phyloP scores from a whole-genome alignment of 2,797 vertebrate genomes.

The Diplodus sargus region DNA sequence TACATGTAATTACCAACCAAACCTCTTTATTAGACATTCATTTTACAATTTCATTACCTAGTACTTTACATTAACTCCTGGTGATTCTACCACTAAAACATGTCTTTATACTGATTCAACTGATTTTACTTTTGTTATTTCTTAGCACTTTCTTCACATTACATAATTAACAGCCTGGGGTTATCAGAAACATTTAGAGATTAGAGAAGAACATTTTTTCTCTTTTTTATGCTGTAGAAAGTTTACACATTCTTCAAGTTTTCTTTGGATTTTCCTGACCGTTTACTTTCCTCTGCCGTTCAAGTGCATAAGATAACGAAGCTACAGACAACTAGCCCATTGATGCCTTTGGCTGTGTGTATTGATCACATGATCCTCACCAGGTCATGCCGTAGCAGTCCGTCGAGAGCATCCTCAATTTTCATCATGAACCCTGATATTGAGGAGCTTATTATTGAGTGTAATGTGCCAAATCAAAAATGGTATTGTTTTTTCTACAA shows the following conservation, averaged over 20 bases:
- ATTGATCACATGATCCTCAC: neutral
- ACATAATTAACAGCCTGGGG: too few species aligned
- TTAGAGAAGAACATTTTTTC: neutral
- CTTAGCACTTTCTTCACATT: too few species aligned
- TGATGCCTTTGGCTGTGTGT: neutral
- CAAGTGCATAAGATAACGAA: neutral
- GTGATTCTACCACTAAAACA: too few species aligned
- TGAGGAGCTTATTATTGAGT: neutral
- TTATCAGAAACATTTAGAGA: too few species aligned
- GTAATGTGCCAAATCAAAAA: conserved; percentile 22
- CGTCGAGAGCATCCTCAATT: neutral
- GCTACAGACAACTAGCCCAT: neutral
- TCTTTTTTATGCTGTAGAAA: neutral
- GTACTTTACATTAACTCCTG: too few species aligned
- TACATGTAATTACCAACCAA: too few species aligned
- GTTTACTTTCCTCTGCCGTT: neutral
- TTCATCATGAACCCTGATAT: conserved; percentile 22
- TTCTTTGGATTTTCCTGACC: neutral
- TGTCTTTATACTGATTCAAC: too few species aligned
- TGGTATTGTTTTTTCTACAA: conserved; percentile 34
- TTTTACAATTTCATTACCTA: too few species aligned
- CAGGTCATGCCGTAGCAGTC: neutral
- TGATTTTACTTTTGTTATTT: too few species aligned
- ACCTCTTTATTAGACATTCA: too few species aligned
- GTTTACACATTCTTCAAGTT: neutral